Conservation (phyloP, 2,888 invertebrate species). For the Dryocosmus kuriphilus region DNA sequence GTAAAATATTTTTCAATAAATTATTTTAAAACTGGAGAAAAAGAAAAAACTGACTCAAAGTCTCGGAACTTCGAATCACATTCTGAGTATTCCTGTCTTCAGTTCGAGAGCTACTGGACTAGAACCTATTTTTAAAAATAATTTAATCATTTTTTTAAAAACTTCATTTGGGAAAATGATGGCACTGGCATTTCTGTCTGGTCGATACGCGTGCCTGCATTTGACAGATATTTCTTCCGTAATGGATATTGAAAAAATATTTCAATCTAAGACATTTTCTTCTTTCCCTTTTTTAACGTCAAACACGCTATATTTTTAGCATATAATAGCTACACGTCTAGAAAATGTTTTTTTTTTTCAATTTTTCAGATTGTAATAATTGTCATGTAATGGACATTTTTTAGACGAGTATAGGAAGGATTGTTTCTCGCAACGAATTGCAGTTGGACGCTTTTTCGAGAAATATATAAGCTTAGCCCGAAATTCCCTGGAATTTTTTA, state of each 20-base stretch:
- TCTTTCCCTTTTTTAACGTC: background rate
- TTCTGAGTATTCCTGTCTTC: constrained; percentile 9
- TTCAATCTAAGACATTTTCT: background rate
- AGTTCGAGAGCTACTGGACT: background rate
- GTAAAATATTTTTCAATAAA: background rate
- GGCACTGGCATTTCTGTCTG: too few species aligned
- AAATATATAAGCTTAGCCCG: constrained; percentile 11
- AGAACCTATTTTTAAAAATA: background rate
- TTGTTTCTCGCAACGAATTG: constrained; percentile 18
- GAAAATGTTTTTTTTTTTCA: background rate
- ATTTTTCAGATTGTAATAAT: background rate
- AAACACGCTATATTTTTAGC: background rate
- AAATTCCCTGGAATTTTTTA: constrained; percentile 11
- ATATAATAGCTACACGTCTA: background rate
- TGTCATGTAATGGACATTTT: background rate
- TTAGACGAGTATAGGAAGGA: constrained; percentile 9
- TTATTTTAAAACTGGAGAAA: too few species aligned
- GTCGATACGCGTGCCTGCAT: too few species aligned
- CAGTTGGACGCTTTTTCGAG: constrained; percentile 17
- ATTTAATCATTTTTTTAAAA: background rate
- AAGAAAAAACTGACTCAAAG: background rate
- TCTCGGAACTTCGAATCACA: background rate
- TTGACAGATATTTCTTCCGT: too few species aligned
- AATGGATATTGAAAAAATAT: constrained; percentile 23
- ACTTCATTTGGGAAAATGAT: background rate